Conservation (phyloP, 1,140 invertebrate species). For the Spodoptera frugiperda region DNA sequence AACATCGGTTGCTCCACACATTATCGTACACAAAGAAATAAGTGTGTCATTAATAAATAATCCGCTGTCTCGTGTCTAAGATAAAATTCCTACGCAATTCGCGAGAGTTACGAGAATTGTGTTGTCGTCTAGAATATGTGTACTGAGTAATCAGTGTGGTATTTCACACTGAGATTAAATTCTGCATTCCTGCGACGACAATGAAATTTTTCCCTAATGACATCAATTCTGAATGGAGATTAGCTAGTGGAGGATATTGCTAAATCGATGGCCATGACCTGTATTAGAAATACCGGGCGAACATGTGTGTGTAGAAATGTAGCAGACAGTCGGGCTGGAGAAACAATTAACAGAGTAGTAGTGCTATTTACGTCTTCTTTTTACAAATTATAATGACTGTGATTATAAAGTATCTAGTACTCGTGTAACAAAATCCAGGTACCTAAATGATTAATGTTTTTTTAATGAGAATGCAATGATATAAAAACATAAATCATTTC, state of each 20-base stretch:
- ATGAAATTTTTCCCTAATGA: constrained; percentile 37
- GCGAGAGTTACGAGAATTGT: constrained; percentile 40
- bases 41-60: constrained; percentile 53
- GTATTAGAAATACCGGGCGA: constrained; percentile 13
- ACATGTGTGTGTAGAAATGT: not conserved
- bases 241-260: not conserved
- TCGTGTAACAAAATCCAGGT: constrained; percentile 5
- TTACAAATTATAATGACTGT: not conserved
- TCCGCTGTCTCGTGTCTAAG: constrained; percentile 47
- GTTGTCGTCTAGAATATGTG: constrained; percentile 40
- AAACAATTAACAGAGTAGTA: constrained; percentile 17
- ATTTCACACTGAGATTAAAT: constrained; percentile 46
- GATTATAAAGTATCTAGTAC: constrained; percentile 5
- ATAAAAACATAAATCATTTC: too few species aligned
- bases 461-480: too few species aligned
- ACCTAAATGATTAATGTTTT: constrained; percentile 49
- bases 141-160: constrained; percentile 47
- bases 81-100: constrained; percentile 54
- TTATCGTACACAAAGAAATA: constrained; percentile 49
- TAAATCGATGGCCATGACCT: constrained; percentile 13
- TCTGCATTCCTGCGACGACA: constrained; percentile 29
- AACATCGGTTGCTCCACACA: constrained; percentile 51
- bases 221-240: constrained; percentile 39
- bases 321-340: not conserved
- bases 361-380: constrained; percentile 11